Conservation (phyloP, 2,888 invertebrate species). For the Sphinx pinastri region DNA sequence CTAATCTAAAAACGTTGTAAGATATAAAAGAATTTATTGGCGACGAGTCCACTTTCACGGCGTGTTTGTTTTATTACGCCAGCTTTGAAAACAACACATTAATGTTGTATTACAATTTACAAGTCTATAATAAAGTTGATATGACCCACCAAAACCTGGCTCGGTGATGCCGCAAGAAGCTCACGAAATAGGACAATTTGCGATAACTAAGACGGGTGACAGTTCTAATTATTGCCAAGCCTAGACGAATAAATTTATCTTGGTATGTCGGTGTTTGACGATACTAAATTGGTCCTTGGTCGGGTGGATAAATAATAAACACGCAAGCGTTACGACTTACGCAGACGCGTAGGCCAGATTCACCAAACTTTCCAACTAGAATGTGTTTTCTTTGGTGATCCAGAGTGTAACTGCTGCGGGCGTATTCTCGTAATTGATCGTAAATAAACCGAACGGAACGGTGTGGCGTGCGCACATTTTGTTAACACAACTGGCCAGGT, state of each 20-base stretch:
- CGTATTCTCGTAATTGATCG: conserved; percentile 19
- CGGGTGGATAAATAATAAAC: neutral
- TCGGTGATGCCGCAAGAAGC: no score
- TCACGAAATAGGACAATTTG: no score
- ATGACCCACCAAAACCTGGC: no score
- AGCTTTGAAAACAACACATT: neutral
- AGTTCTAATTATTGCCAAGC: neutral
- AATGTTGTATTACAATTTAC: neutral
- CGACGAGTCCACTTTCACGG: neutral
- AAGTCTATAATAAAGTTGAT: neutral
- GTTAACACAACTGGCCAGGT: conserved; percentile 29
- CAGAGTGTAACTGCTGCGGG: conserved; percentile 14
- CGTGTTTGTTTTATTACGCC: neutral
- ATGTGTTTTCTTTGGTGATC: conserved; percentile 22
- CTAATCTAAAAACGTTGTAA: conserved; percentile 21
- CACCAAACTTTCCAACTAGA: conserved; percentile 22
- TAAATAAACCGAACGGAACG: conserved; percentile 24
- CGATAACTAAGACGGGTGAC: no score
- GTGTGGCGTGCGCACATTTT: conserved; percentile 24
- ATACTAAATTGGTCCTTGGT: neutral
- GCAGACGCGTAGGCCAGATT: conserved; percentile 22
- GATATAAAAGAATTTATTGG: conserved; percentile 17
- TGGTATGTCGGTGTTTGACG: neutral
- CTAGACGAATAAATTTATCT: neutral
- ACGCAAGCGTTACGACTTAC: neutral